These are phyloP conservation scores for Idris sp. DNA, from an alignment of 1,140 invertebrate genomes.

Conservation along the genomic window DNA sequence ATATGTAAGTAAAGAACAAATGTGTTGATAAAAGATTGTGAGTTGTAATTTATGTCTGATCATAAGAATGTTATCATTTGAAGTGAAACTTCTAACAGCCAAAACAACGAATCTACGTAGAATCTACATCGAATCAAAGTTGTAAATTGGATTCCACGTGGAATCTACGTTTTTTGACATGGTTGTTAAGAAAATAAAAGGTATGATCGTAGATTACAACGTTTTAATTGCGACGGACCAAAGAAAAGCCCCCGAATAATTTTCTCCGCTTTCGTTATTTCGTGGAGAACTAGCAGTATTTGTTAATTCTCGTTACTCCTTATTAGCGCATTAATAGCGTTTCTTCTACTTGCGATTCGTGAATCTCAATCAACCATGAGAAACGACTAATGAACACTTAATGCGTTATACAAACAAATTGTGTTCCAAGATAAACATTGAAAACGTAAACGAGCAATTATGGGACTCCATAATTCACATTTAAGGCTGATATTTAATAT, in stretches of 20 bases:
- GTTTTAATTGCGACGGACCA: conserved; percentile 71
- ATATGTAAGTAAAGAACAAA: too few species aligned
- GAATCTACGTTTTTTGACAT: too few species aligned
- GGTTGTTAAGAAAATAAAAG: too few species aligned
- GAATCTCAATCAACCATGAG: conserved; percentile 15
- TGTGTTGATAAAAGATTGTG: too few species aligned
- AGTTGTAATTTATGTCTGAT: conserved; percentile 66
- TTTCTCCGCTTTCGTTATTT: conserved; percentile 52
- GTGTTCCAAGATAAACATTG: conserved; percentile 17
- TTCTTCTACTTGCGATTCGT: conserved; percentile 21
- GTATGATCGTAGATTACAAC: conserved; percentile 66
- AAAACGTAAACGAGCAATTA: conserved; percentile 29
- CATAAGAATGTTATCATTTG: conserved; percentile 57
- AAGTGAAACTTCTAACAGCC: too few species aligned
- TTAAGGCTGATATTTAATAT: conserved; percentile 54
- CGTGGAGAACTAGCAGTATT: conserved; percentile 51
- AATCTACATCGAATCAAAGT: too few species aligned
- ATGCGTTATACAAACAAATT: conserved; percentile 29
- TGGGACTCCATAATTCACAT: conserved; percentile 35
- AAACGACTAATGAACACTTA: conserved; percentile 14
- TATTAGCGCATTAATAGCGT: conserved; percentile 31
- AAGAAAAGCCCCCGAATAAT: conserved; percentile 69
- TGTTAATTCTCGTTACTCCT: conserved; percentile 47
- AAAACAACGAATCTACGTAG: too few species aligned
- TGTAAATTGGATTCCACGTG: too few species aligned